These are phyloP conservation scores for Macrostomum lignano DNA, from an alignment of 1,140 invertebrate genomes.

Conservation along the genomic window DNA sequence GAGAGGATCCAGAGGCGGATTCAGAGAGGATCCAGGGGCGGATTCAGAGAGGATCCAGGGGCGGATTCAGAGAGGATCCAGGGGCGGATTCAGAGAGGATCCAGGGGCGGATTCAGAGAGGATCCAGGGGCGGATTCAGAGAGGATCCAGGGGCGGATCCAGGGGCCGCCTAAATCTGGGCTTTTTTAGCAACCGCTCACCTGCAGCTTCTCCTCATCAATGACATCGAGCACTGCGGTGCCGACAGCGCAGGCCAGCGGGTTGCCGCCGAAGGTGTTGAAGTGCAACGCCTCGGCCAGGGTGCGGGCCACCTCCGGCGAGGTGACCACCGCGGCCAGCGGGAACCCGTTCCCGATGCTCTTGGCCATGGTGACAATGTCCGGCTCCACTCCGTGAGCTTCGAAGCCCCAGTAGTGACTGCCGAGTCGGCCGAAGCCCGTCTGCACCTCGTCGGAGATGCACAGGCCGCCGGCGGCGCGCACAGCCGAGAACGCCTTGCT, in stretches of 20 bases:
- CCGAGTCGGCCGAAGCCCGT: conserved; percentile 79
- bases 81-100: too few species aligned
- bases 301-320: conserved; percentile 48
- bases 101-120: too few species aligned
- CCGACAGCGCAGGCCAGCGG: conserved; percentile 59
- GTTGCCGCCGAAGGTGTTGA: conserved; percentile 87
- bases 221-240: conserved; percentile 60
- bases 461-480: conserved; percentile 48
- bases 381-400: conserved; percentile 52
- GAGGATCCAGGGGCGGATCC: conserved; percentile 38
- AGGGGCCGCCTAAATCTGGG: conserved; percentile 45
- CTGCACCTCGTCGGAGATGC: conserved; percentile 74
- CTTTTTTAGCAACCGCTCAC: conserved; percentile 53
- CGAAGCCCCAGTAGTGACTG: conserved; percentile 73
- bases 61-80: too few species aligned
- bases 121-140: conserved; percentile 47
- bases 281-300: conserved; percentile 47
- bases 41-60: too few species aligned
- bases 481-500: conserved; percentile 50
- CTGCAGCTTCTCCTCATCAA: conserved; percentile 51
- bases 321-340: conserved; percentile 67
- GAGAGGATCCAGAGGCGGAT: too few species aligned
- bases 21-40: conserved; percentile 79
- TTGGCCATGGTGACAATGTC: conserved; percentile 48
- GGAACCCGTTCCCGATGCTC: conserved; percentile 53